A percentile compares a stretch with the other conserved stretches of the same genome.
Evolutionary conservation across 2,113 vertebrate species (phyloP).

Genomic region (Merops nubicus): DNA sequence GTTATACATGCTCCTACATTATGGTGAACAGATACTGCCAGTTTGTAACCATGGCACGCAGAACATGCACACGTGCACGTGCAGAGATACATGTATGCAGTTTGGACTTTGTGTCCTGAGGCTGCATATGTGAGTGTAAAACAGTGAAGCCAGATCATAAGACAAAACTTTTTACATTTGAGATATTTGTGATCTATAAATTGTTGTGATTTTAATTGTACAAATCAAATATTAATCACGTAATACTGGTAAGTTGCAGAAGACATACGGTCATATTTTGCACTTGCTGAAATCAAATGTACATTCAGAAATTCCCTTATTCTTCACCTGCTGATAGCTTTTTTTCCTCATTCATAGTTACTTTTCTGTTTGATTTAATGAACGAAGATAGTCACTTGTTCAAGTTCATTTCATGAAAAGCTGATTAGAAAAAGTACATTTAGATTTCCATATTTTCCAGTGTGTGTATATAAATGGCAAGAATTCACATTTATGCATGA

Average conservation of each 20-base stretch:
- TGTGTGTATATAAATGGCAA: background rate
- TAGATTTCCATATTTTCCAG: background rate
- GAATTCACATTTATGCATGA: background rate
- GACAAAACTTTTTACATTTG: background rate
- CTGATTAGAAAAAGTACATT: background rate
- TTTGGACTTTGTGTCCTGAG: background rate
- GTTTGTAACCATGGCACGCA: background rate
- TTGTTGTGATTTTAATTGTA: background rate
- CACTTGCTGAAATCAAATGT: constrained; percentile 24
- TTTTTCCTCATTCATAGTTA: background rate
- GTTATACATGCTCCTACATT: background rate
- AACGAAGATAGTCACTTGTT: background rate
- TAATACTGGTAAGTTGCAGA: background rate
- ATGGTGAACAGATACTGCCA: background rate
- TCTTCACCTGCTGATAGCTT: background rate
- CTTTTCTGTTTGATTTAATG: background rate
- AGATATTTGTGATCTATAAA: background rate
- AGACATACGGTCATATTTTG: background rate
- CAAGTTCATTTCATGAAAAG: background rate
- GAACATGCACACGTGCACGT: rapidly evolving
- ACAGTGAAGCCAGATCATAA: background rate
- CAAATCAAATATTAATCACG: constrained; percentile 14
- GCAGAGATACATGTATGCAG: background rate
- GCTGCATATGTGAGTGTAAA: background rate
- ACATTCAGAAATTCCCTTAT: background rate